A percentile compares a stretch with the other conserved stretches of the same genome.
These are phyloP conservation scores for Daphoenositta chrysoptera DNA, from an alignment of 2,113 vertebrate genomes.

Conservation along the genomic window DNA sequence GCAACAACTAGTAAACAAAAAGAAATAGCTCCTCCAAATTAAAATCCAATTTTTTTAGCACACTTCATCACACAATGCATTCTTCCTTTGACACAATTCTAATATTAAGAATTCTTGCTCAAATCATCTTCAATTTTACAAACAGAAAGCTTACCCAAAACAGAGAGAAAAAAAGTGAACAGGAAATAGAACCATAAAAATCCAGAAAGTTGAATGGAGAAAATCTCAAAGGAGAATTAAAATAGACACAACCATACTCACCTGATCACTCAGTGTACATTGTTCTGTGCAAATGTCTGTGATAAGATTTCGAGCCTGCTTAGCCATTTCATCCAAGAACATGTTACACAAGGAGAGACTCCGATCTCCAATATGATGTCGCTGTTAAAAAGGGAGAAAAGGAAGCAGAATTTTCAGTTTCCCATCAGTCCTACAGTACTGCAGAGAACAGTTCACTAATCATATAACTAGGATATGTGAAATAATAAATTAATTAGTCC, in stretches of 20 bases:
- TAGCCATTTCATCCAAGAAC: conserved; percentile 99
- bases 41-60: not conserved
- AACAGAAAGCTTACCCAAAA: not conserved
- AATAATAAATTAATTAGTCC: not conserved
- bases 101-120: not conserved
- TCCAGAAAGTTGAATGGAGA: not conserved
- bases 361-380: conserved; percentile 97
- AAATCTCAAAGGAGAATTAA: not conserved
- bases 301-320: conserved; percentile 97
- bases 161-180: not conserved
- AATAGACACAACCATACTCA: conserved; percentile 32
- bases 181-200: not conserved
- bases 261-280: conserved; percentile 97
- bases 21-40: not conserved
- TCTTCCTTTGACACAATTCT: not conserved
- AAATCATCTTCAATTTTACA: not conserved
- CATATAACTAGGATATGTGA: not conserved
- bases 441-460: not conserved
- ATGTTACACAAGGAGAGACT: conserved; percentile 98
- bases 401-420: not conserved
- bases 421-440: not conserved
- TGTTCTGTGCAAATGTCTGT: conserved; percentile 99
- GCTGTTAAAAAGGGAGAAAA: conserved; percentile 64
- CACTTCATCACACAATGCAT: not conserved
- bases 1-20: conserved; percentile 82